A percentile compares a stretch with the other conserved stretches of the same genome.
Evolutionary conservation across 2,888 invertebrate species (phyloP).

Genomic region (Aporophyla lueneburgensis): DNA sequence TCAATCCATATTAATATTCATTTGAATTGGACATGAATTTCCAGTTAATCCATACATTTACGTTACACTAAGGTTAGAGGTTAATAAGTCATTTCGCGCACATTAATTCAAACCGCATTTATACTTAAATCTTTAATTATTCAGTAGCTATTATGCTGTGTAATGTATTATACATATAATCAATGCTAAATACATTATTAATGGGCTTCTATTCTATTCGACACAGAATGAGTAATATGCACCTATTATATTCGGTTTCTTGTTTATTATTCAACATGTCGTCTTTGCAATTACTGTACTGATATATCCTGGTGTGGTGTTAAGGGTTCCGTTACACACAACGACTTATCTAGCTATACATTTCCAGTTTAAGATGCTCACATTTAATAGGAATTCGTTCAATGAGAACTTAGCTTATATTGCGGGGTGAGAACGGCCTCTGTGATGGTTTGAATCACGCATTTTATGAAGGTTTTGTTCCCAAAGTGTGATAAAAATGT

Average conservation of each 20-base stretch:
- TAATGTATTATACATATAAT: constrained; percentile 49
- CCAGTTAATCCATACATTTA: constrained; percentile 27
- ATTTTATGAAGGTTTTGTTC: no score
- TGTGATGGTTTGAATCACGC: no score
- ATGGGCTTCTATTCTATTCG: constrained; percentile 67
- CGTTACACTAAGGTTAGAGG: constrained; percentile 42
- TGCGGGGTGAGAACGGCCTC: no score
- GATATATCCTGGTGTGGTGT: constrained; percentile 36
- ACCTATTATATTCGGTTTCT: constrained; percentile 66
- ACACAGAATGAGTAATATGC: constrained; percentile 64
- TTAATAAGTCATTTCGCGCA: constrained; percentile 42
- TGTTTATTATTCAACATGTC: constrained; percentile 74
- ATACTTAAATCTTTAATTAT: constrained; percentile 48
- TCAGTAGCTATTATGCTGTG: constrained; percentile 41
- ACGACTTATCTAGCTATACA: no score
- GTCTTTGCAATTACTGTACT: constrained; percentile 68
- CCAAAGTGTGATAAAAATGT: no score
- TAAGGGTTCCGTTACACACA: no score
- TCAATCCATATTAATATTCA: constrained; percentile 30
- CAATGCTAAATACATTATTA: constrained; percentile 65
- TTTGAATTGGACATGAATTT: constrained; percentile 45
- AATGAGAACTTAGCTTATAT: no score
- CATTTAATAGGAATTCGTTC: no score
- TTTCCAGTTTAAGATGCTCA: no score
- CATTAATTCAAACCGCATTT: constrained; percentile 44